Conservation (phyloP, 2,797 vertebrate genomes). For the Ctenopoma multispine region DNA sequence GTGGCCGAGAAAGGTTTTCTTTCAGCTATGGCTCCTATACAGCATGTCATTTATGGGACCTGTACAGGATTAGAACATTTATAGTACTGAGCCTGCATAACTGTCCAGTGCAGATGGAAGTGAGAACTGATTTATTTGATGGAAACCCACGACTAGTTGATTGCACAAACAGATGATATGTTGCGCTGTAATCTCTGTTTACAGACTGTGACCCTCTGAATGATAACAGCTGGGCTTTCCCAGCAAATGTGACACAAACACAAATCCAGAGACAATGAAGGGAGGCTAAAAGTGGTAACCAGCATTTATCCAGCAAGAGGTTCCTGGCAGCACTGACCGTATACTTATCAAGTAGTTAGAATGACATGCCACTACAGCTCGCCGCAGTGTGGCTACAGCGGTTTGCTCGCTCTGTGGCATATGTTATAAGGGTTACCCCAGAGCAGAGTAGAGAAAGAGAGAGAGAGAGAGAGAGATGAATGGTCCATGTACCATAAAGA, state of each 20-base stretch:
- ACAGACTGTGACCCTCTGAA: slow-evolving; percentile 47
- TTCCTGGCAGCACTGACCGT: slow-evolving; percentile 73
- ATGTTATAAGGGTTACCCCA: slow-evolving; percentile 67
- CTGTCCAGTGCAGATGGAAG: slow-evolving; percentile 8
- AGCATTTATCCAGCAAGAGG: slow-evolving; percentile 80
- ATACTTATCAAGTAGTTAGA: slow-evolving; percentile 85
- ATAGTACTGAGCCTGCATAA: slow-evolving; percentile 36
- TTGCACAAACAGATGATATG: slow-evolving; percentile 28
- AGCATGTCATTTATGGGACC: slow-evolving; percentile 73
- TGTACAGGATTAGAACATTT: slow-evolving; percentile 60
- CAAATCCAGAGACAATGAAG: slow-evolving; percentile 82
- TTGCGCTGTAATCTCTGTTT: slow-evolving; percentile 52
- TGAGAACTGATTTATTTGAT: slow-evolving; percentile 53
- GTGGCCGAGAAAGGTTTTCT: slow-evolving; percentile 56
- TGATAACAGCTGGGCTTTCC: slow-evolving; percentile 62
- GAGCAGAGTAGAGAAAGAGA: slow-evolving; percentile 24
- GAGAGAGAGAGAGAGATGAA: slow-evolving; percentile 36
- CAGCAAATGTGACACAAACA: slow-evolving; percentile 65
- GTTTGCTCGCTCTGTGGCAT: slow-evolving; percentile 61
- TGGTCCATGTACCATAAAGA: slow-evolving; percentile 62
- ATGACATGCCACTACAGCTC: slow-evolving; percentile 80
- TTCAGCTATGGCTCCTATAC: slow-evolving; percentile 30
- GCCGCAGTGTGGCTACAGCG: slow-evolving; percentile 69
- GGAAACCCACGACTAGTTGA: slow-evolving; percentile 37
- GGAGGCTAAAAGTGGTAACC: slow-evolving; percentile 83